Conservation (phyloP, 2,113 vertebrate species). For the Carassius gibelio region DNA sequence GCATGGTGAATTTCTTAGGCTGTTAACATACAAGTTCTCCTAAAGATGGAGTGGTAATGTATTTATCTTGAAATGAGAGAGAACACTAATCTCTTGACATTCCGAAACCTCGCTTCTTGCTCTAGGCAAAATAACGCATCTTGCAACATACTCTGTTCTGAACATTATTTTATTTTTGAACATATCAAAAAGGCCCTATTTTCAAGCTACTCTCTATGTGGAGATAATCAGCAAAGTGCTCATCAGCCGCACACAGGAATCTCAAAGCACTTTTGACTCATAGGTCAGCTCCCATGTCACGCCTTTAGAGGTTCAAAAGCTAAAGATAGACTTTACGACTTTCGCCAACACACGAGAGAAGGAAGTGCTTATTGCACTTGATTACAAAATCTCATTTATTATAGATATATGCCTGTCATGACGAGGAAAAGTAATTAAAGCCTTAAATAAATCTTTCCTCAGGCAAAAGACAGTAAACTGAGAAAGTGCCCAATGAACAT, state of each 20-base stretch:
- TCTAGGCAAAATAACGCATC: conserved; percentile 4
- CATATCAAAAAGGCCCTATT: background rate
- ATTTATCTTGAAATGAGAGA: background rate
- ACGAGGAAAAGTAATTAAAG: conserved; percentile 33
- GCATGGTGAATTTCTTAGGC: background rate
- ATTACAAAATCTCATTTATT: conserved; percentile 22
- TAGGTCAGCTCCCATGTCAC: conserved; percentile 31
- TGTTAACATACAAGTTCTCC: background rate
- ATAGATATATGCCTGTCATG: conserved; percentile 11
- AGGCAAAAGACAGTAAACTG: background rate
- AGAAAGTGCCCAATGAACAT: background rate
- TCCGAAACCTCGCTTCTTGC: conserved; percentile 9
- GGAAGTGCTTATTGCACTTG: background rate
- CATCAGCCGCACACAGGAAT: background rate
- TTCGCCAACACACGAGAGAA: background rate
- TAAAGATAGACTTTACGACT: conserved; percentile 30
- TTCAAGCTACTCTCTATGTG: conserved; percentile 10
- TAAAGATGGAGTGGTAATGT: background rate
- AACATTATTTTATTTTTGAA: background rate
- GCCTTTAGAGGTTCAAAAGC: background rate
- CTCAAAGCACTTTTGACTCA: conserved; percentile 31
- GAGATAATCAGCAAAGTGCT: background rate
- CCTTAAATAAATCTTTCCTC: conserved; percentile 18
- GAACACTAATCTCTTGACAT: conserved; percentile 12
- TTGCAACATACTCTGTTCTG: background rate